phyloP scores from a whole-genome alignment of 2,113 vertebrate genomes.

The Festucalex cinctus region DNA sequence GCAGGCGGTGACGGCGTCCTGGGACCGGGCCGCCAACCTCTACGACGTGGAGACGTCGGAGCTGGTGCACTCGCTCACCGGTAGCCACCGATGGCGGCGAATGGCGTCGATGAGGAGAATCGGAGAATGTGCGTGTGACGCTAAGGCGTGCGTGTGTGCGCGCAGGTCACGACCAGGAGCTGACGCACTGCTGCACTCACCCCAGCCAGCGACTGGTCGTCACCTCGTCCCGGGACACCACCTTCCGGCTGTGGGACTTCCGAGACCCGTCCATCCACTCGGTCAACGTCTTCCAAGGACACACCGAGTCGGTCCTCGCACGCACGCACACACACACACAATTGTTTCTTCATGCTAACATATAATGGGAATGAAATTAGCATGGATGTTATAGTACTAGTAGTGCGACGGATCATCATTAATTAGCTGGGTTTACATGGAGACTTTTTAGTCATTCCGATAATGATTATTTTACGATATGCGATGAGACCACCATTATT shows the following conservation, averaged over 20 bases:
- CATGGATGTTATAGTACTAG: no score
- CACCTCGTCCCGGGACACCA: conserved; percentile 95
- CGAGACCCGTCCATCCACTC: conserved; percentile 98
- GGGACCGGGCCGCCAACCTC: conserved; percentile 92
- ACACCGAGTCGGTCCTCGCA: conserved; percentile 87
- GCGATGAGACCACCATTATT: no score
- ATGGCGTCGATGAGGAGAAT: background rate
- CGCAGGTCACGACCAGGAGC: conserved; percentile 92
- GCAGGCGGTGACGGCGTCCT: conserved; percentile 92
- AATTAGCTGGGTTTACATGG: no score
- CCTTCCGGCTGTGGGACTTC: conserved; percentile 98
- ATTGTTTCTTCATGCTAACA: no score
- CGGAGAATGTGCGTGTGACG: background rate
- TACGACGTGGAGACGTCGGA: conserved; percentile 95
- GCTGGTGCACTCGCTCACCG: conserved; percentile 93
- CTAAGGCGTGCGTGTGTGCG: conserved; percentile 26
- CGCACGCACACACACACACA: background rate
- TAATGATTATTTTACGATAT: no score
- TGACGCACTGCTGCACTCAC: conserved; percentile 96
- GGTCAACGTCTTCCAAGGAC: conserved; percentile 98
- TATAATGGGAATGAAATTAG: no score
- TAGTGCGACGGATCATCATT: no score
- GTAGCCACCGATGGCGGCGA: conserved; percentile 53
- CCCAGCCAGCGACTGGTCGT: conserved; percentile 94
- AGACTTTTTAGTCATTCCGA: no score